phyloP scores from a whole-genome alignment of 2,113 vertebrate species.

The Brienomyrus brachyistius region DNA sequence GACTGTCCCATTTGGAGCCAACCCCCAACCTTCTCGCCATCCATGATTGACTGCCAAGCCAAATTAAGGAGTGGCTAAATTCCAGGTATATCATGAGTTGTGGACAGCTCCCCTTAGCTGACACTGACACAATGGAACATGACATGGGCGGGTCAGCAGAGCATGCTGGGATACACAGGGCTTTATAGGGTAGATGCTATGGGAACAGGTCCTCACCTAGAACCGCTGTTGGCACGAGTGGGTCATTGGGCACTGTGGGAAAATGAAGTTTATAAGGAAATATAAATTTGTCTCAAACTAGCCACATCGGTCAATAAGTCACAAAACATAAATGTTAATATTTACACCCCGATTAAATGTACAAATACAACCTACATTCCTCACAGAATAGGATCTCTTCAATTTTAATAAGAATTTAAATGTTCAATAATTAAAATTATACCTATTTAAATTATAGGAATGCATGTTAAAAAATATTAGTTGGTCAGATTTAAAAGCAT shows the following conservation, averaged over 20 bases:
- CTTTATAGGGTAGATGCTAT: conserved; percentile 55
- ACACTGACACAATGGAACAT: conserved; percentile 25
- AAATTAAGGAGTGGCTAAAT: background rate
- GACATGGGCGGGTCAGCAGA: conserved; percentile 34
- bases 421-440: background rate
- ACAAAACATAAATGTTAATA: background rate
- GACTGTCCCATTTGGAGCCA: background rate
- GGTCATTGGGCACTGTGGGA: conserved; percentile 94
- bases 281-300: background rate
- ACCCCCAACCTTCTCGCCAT: background rate
- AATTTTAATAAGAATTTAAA: background rate
- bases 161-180: conserved; percentile 62
- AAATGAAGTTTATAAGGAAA: conserved; percentile 79
- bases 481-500: background rate
- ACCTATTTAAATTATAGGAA: background rate
- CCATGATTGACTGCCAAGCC: background rate
- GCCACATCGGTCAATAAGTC: background rate
- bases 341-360: background rate
- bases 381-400: background rate
- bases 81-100: background rate
- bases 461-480: background rate
- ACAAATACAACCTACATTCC: background rate
- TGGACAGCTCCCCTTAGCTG: background rate
- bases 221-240: conserved; percentile 97
- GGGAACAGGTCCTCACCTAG: conserved; percentile 86